Conservation (phyloP, 2,888 invertebrate genomes). For the Brachyopa scutellaris region DNA sequence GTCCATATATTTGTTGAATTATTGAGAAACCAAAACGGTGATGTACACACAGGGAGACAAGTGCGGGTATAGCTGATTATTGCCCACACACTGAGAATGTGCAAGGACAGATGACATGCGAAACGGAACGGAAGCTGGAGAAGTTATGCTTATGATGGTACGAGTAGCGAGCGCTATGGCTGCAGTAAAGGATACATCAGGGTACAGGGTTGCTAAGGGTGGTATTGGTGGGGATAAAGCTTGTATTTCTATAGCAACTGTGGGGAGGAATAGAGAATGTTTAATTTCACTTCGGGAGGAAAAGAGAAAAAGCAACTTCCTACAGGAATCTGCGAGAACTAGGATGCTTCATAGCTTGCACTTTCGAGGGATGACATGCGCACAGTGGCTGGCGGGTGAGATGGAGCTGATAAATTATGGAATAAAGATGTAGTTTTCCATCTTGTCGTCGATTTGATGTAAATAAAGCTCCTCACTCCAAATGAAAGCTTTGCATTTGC, state of each 20-base stretch:
- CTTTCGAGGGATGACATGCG: conserved; percentile 49
- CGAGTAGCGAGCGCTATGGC: too few species aligned
- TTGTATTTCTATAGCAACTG: conserved; percentile 25
- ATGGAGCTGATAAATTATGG: conserved; percentile 40
- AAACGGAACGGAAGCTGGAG: conserved; percentile 72
- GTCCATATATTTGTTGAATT: conserved; percentile 75
- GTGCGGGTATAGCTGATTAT: conserved; percentile 61
- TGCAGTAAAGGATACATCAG: conserved; percentile 63
- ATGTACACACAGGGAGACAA: conserved; percentile 64
- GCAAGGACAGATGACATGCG: conserved; percentile 66
- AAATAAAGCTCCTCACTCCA: neutral
- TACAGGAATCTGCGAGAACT: conserved; percentile 30
- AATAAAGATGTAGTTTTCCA: conserved; percentile 6
- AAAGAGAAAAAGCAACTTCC: conserved; percentile 25
- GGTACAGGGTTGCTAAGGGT: conserved; percentile 61
- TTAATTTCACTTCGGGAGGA: conserved; percentile 14
- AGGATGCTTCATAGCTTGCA: conserved; percentile 49
- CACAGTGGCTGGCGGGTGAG: conserved; percentile 12
- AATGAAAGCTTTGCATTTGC: neutral
- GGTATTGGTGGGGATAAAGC: conserved; percentile 53
- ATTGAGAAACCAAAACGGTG: conserved; percentile 78
- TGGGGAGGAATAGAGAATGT: conserved; percentile 34
- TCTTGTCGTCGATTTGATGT: neutral
- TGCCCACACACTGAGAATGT: conserved; percentile 68
- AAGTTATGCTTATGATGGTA: conserved; percentile 57